Evolutionary conservation across 2,797 vertebrate genomes (phyloP).

Genomic region (Taenioides sp.): DNA sequence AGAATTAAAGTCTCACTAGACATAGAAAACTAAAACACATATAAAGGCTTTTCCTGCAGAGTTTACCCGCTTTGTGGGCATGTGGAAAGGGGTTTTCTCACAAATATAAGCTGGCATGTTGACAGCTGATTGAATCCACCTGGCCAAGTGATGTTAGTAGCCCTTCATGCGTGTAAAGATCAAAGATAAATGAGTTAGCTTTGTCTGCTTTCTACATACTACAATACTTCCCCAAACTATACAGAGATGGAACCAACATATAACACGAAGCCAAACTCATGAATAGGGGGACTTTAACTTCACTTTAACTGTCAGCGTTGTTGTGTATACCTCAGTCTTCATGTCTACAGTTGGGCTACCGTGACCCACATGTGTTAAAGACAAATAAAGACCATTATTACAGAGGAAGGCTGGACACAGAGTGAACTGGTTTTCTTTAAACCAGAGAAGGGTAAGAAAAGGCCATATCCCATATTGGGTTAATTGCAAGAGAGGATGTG

Average conservation of each 20-base stretch:
- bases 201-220: background rate
- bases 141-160: conserved; percentile 13
- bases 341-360: conserved; percentile 48
- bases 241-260: conserved; percentile 3
- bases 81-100: background rate
- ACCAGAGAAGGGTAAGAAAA: conserved; percentile 51
- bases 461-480: conserved; percentile 30
- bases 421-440: conserved; percentile 44
- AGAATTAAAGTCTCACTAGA: background rate
- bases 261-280: background rate
- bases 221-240: background rate
- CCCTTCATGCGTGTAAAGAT: background rate
- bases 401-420: conserved; percentile 39
- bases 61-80: background rate
- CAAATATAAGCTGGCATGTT: conserved; percentile 14
- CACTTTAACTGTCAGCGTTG: conserved; percentile 44
- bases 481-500: conserved; percentile 48
- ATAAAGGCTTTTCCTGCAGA: background rate
- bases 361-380: conserved; percentile 62
- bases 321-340: conserved; percentile 19
- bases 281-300: conserved; percentile 39
- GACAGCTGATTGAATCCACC: conserved; percentile 32
- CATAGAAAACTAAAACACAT: background rate
- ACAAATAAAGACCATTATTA: conserved; percentile 70
- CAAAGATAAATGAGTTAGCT: background rate